These are phyloP conservation scores for Penaeus vannamei DNA, from an alignment of 1,140 invertebrate species.

Conservation along the genomic window DNA sequence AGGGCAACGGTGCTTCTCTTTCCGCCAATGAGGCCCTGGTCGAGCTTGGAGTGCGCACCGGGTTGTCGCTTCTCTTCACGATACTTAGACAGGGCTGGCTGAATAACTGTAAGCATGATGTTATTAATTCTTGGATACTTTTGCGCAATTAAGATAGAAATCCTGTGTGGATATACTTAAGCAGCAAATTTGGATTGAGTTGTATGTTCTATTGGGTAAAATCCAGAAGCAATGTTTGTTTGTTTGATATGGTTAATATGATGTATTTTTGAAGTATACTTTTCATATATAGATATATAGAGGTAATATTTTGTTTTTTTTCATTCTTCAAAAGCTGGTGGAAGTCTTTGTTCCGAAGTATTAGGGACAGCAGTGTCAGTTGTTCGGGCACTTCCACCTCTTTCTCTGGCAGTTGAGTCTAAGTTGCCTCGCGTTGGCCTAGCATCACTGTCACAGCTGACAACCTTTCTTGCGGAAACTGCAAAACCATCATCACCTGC, in stretches of 20 bases:
- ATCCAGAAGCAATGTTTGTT: not conserved
- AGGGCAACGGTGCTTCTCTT: conserved; percentile 28
- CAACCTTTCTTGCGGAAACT: conserved; percentile 75
- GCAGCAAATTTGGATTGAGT: not conserved
- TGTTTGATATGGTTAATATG: not conserved
- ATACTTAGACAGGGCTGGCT: conserved; percentile 78
- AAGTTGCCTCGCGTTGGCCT: conserved; percentile 76
- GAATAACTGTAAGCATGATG: conserved; percentile 48
- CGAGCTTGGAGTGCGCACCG: conserved; percentile 79
- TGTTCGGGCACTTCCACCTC: conserved; percentile 76
- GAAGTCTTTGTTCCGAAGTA: conserved; percentile 75
- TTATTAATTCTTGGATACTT: not conserved
- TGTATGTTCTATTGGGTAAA: not conserved
- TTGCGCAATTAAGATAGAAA: not conserved
- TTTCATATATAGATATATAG: not conserved
- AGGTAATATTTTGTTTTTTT: not conserved
- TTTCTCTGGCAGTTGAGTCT: conserved; percentile 78
- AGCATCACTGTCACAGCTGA: conserved; percentile 75
- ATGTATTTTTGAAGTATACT: too few species aligned
- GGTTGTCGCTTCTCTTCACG: conserved; percentile 78
- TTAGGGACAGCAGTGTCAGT: conserved; percentile 76
- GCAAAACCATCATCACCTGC: conserved; percentile 75
- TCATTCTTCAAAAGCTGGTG: conserved; percentile 12
- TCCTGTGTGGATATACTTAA: not conserved
- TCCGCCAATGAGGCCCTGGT: conserved; percentile 76